phyloP scores from a whole-genome alignment of 2,888 invertebrate species.

The Dendrolimus pini region DNA sequence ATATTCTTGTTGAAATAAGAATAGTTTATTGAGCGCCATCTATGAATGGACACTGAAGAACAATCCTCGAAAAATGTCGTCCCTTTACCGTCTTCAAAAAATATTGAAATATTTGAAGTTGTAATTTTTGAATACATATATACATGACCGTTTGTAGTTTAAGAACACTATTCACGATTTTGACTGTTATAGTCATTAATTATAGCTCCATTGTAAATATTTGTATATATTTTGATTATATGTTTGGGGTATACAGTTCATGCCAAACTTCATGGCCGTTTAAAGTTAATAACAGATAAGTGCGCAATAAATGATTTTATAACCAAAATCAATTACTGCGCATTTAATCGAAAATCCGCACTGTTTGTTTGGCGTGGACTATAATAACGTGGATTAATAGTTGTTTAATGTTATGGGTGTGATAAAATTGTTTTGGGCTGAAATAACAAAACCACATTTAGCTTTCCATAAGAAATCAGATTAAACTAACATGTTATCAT shows the following conservation, averaged over 20 bases:
- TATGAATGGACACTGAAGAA: constrained; percentile 1
- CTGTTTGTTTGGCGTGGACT: too few species aligned
- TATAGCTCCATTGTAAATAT: constrained; percentile 5
- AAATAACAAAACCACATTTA: not conserved
- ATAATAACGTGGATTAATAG: not conserved
- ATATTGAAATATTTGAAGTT: not conserved
- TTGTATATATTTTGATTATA: constrained; percentile 10
- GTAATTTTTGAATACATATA: not conserved
- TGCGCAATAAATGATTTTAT: too few species aligned
- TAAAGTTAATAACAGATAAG: too few species aligned
- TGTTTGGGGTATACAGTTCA: constrained; percentile 2
- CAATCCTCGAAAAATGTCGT: not conserved
- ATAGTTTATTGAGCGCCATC: not conserved
- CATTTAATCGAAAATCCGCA: too few species aligned
- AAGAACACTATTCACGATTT: not conserved
- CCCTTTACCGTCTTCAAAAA: not conserved
- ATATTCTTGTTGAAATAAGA: too few species aligned
- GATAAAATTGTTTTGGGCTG: not conserved
- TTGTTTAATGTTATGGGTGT: not conserved
- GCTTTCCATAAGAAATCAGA: too few species aligned
- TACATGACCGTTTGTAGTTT: not conserved
- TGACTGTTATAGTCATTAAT: constrained; percentile 3
- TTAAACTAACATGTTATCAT: too few species aligned
- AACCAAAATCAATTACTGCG: too few species aligned
- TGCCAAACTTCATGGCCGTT: too few species aligned